A percentile compares a stretch with the other conserved stretches of the same genome.
These are phyloP conservation scores for Limenitis camilla DNA, from an alignment of 2,888 invertebrate species.

Conservation along the genomic window DNA sequence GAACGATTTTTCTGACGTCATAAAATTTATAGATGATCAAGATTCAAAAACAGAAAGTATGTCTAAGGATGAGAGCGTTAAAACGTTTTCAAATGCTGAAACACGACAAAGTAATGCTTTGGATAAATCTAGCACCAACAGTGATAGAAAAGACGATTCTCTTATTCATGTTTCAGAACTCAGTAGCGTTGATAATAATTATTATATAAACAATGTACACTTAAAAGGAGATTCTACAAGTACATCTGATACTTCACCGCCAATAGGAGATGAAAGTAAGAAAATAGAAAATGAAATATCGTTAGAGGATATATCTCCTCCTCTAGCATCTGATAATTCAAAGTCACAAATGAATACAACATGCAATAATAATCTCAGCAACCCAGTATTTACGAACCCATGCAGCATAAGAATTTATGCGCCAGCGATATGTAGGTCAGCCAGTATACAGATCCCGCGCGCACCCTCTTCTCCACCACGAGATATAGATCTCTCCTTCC, in stretches of 20 bases:
- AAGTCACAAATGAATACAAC: slow-evolving; percentile 25
- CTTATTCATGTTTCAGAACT: slow-evolving; percentile 14
- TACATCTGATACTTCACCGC: slow-evolving; percentile 50
- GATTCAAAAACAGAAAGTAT: slow-evolving; percentile 28
- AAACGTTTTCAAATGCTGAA: slow-evolving; percentile 17
- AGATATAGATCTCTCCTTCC: slow-evolving; percentile 38
- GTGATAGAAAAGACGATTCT: slow-evolving; percentile 18
- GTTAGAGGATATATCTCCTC: slow-evolving; percentile 44
- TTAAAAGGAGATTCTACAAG: slow-evolving; percentile 42
- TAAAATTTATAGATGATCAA: slow-evolving; percentile 31
- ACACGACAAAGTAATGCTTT: slow-evolving; percentile 33
- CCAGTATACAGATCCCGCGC: slow-evolving; percentile 34
- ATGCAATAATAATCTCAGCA: slow-evolving; percentile 10
- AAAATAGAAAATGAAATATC: slow-evolving; percentile 28
- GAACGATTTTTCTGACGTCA: slow-evolving; percentile 23
- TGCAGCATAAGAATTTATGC: slow-evolving; percentile 50
- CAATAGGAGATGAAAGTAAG: slow-evolving; percentile 33
- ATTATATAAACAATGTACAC: slow-evolving; percentile 31
- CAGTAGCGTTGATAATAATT: slow-evolving; percentile 25
- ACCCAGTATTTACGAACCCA: slow-evolving; percentile 31
- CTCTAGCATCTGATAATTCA: slow-evolving; percentile 43
- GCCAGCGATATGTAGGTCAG: slow-evolving; percentile 56
- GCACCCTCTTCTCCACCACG: slow-evolving; percentile 42
- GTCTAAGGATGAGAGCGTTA: slow-evolving; percentile 27
- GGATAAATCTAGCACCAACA: slow-evolving; percentile 30